phyloP scores from a whole-genome alignment of 1,140 invertebrate genomes.

The Episyrphus balteatus region DNA sequence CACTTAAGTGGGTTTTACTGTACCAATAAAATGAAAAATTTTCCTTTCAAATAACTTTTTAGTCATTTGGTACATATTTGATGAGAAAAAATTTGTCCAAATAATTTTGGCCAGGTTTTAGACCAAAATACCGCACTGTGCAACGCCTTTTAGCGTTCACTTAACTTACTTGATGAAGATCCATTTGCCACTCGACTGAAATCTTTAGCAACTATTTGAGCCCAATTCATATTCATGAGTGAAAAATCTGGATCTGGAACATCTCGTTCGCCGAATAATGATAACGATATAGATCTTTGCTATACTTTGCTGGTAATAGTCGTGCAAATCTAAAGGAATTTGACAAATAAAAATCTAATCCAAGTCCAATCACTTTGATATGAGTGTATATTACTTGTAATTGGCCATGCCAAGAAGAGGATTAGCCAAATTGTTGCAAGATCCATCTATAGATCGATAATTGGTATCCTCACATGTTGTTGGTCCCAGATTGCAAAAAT shows the following conservation, averaged over 20 bases:
- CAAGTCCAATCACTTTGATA: too few species aligned
- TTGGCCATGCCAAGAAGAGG: slow-evolving; percentile 62
- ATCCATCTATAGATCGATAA: slow-evolving; percentile 69
- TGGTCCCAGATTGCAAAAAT: too few species aligned
- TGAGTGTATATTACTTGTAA: slow-evolving; percentile 39
- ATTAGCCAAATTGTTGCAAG: slow-evolving; percentile 71
- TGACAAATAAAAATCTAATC: too few species aligned
- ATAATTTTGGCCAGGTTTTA: too few species aligned
- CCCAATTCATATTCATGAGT: slow-evolving; percentile 73
- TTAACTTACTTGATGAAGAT: slow-evolving; percentile 59
- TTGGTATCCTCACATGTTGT: too few species aligned
- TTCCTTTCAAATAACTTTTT: too few species aligned
- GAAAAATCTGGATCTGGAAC: slow-evolving; percentile 58
- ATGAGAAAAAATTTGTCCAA: too few species aligned
- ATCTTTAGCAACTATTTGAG: slow-evolving; percentile 79
- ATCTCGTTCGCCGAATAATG: slow-evolving; percentile 54
- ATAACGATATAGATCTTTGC: slow-evolving; percentile 61
- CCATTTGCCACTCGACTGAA: slow-evolving; percentile 63
- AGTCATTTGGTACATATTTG: too few species aligned
- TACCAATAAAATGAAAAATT: too few species aligned
- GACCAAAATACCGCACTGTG: too few species aligned
- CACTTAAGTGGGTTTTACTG: too few species aligned
- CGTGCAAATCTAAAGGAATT: slow-evolving; percentile 47
- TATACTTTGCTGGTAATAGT: slow-evolving; percentile 68
- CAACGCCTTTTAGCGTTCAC: too few species aligned